phyloP scores from a whole-genome alignment of 2,113 vertebrate genomes.

The Pandion haliaetus region DNA sequence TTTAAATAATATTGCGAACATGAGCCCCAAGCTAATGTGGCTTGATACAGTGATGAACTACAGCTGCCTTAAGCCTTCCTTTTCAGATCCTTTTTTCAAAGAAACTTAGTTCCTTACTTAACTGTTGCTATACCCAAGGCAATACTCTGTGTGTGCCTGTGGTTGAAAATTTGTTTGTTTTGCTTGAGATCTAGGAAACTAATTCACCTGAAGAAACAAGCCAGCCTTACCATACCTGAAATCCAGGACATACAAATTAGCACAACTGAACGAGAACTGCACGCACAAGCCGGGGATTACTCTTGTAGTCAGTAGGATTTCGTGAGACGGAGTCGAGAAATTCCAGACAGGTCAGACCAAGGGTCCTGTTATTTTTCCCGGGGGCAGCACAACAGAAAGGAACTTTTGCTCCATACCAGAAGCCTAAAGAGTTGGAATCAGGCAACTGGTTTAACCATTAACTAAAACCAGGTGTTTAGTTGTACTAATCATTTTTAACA shows the following conservation, averaged over 20 bases:
- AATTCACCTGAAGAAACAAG: slow-evolving; percentile 10
- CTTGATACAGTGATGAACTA: neutral
- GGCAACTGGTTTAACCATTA: neutral
- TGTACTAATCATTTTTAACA: neutral
- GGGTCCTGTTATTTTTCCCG: neutral
- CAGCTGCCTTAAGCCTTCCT: neutral
- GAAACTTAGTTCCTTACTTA: neutral
- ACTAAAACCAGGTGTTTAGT: neutral
- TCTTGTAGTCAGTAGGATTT: neutral
- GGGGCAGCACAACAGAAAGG: neutral
- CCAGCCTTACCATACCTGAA: neutral
- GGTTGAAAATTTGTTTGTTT: neutral
- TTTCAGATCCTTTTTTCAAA: neutral
- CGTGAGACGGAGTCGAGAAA: neutral
- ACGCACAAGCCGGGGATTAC: neutral
- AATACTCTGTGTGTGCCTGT: neutral
- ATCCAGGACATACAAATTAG: neutral
- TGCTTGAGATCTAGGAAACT: neutral
- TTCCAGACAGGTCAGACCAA: neutral
- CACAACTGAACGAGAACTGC: neutral
- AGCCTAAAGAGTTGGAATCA: neutral
- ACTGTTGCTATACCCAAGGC: neutral
- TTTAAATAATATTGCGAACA: neutral
- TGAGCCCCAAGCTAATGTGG: neutral
- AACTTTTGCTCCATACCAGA: neutral